Evolutionary conservation across 2,113 vertebrate species (phyloP), one percentile per base, ranked within the genome.

Genomic region (Eurystomus gularis): DNA sequence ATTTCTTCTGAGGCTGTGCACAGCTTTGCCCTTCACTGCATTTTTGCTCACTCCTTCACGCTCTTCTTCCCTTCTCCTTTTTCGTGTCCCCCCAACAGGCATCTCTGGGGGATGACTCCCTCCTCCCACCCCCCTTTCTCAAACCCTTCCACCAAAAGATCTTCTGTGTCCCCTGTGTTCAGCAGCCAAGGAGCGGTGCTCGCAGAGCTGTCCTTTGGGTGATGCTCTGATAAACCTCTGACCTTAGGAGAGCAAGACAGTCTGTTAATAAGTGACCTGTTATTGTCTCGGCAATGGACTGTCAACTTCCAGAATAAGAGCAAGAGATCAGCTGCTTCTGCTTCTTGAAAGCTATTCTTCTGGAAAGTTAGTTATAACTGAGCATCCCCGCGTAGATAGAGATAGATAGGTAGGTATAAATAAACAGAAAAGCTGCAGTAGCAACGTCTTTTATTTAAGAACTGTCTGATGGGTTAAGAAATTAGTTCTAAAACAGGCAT

Each of bases 191-290:
- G 40, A 70, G 76, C 46, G 0, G 11, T 0, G 13, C 69, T 21
- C 60, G 0, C 52, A 0, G 12, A 2, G 0, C 1, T 3, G 10
- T 42, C 83, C 91, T 26, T 23, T 10, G 55, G 93, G 8, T 4
- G 39, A 58, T 5, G 28, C 61, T 61, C 20, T 3, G 55, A 16
- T 49, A 10, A 66, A n/a, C 46, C 68, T 11, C 72, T 71, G 83
- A 54, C 80, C 86, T 55, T 61, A 12, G 0, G 12, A 61, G 35
- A 72, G n/a, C 35, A 10, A 31, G 78, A 10, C 10, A 12, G 61
- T 14, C 66, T 60, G 37, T 21, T 57, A n/a, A 16, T 5, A 20
- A 60, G 64, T 46, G 83, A 81, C 92, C 79, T 94, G 91, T 75
- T 13, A 6, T 55, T 79, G 77, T 18, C 78, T 10, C 10, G 29